Conservation (phyloP, 2,113 vertebrate genomes). For the Tenrec ecaudatus region DNA sequence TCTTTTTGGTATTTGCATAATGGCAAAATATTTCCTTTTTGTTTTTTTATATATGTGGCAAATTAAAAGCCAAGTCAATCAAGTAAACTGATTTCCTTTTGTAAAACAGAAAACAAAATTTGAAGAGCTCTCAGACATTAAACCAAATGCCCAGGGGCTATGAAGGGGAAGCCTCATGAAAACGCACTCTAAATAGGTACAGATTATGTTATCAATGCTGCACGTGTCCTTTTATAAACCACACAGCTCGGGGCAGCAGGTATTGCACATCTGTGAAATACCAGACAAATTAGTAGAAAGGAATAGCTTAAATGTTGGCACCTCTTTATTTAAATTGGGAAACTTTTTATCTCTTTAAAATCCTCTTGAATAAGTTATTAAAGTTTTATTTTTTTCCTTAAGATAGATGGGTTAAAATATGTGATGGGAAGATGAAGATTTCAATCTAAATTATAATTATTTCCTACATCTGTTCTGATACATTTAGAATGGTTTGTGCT, state of each 20-base stretch:
- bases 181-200: neutral
- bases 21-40: neutral
- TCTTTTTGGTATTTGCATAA: neutral
- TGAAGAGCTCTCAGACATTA: conserved; percentile 25
- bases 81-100: conserved; percentile 29
- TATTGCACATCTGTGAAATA: neutral
- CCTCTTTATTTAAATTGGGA: conserved; percentile 51
- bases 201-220: neutral
- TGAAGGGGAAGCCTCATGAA: neutral
- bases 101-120: conserved; percentile 25
- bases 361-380: conserved; percentile 41
- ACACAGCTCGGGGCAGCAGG: neutral
- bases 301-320: neutral
- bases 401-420: conserved; percentile 76
- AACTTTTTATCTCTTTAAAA: conserved; percentile 41
- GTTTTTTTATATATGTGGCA: neutral
- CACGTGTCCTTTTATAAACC: neutral
- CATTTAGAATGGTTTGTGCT: conserved; percentile 82
- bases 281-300: conserved; percentile 8
- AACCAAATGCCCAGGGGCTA: conserved; percentile 29
- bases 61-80: conserved; percentile 11
- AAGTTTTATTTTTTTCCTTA: conserved; percentile 49
- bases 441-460: conserved; percentile 84
- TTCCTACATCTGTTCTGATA: conserved; percentile 83
- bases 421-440: conserved; percentile 83